Evolutionary conservation across 2,797 vertebrate species (phyloP).

Genomic region (Notolabrus celidotus): DNA sequence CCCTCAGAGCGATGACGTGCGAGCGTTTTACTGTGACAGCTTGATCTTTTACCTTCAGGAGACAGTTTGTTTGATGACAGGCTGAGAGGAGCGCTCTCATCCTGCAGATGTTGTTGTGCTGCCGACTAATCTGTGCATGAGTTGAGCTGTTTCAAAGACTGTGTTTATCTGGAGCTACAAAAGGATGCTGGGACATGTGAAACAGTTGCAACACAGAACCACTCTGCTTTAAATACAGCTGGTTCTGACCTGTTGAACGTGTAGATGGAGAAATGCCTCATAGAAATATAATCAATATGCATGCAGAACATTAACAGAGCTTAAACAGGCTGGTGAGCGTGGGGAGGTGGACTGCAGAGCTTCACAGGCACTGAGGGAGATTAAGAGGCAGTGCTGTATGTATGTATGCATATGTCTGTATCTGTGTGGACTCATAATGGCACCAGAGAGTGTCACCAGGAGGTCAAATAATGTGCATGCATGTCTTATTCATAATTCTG

Average conservation of each 20-base stretch:
- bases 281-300: constrained; percentile 9
- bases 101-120: constrained; percentile 29
- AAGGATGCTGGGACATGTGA: constrained; percentile 14
- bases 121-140: constrained; percentile 43
- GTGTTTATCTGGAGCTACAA: constrained; percentile 29
- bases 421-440: constrained; percentile 16
- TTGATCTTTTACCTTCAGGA: constrained; percentile 52
- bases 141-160: constrained; percentile 29
- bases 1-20: neutral
- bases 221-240: neutral
- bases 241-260: constrained; percentile 20
- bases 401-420: constrained; percentile 1
- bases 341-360: constrained; percentile 8
- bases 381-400: constrained; percentile 15
- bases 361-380: constrained; percentile 15
- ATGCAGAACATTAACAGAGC: constrained; percentile 5
- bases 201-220: neutral
- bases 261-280: neutral
- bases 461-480: constrained; percentile 3
- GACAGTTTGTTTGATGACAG: constrained; percentile 43
- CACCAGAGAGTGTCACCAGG: constrained; percentile 14
- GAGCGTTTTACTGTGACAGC: constrained; percentile 40
- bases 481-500: constrained; percentile 7
- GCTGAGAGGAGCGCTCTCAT: constrained; percentile 48
- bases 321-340: neutral